These are phyloP conservation scores for Polyergus mexicanus DNA, from an alignment of 1,140 invertebrate species.

Conservation along the genomic window DNA sequence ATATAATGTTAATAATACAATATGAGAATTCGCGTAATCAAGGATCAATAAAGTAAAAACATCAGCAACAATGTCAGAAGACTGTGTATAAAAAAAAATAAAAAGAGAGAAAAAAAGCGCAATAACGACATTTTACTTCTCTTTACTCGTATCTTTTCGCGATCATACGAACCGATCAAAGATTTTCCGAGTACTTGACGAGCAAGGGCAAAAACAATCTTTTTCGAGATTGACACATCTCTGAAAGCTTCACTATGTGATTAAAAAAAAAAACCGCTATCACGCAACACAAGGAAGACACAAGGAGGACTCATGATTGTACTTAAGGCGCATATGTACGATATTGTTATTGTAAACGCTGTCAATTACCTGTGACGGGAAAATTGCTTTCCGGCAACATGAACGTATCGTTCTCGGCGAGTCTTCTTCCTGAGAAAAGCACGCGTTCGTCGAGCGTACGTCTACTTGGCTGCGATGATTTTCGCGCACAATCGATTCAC, in stretches of 20 bases:
- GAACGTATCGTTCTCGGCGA: conserved; percentile 68
- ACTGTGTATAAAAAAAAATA: conserved; percentile 22
- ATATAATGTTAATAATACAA: conserved; percentile 7
- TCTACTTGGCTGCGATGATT: background rate
- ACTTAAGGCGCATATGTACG: background rate
- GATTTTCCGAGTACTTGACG: background rate
- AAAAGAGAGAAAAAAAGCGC: conserved; percentile 19
- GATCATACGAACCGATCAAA: background rate
- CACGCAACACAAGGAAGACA: background rate
- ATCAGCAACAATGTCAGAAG: conserved; percentile 24
- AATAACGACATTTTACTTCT: conserved; percentile 22
- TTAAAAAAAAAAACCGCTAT: background rate
- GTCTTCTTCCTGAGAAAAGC: conserved; percentile 24
- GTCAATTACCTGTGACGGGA: conserved; percentile 85
- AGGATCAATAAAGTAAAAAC: conserved; percentile 9
- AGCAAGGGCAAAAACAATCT: background rate
- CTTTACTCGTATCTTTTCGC: background rate
- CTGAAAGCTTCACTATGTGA: background rate
- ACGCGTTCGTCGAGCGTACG: background rate
- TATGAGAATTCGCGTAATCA: background rate
- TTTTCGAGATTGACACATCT: background rate
- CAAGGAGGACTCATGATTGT: background rate
- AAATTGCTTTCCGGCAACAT: conserved; percentile 86
- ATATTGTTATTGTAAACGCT: background rate
- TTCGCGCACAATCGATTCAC: background rate